Base-by-base conservation (phyloP, 2,797 vertebrate genomes). In the Sebastes itinus region DNA sequence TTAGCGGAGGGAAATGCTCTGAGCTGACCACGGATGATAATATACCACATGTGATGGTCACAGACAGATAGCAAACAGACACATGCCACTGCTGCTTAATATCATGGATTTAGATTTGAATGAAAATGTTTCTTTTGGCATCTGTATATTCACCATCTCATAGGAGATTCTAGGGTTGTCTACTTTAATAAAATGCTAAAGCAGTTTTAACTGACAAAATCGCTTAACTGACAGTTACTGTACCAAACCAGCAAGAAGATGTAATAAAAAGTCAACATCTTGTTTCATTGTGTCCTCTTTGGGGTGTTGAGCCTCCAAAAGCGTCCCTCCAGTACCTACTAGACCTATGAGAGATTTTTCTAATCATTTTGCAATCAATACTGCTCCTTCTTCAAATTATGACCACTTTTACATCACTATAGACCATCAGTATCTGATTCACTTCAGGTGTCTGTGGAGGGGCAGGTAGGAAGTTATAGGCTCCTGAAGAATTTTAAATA, bases 1-100 rank as follows among this genome's bases (percentile, higher is more conserved):
- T 83, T 76, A 67, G 80, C 4, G 55, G 68, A 77, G 46, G 66
- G 63, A 75, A 78, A 84, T 30, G 59, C 62, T 80, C 78, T 46
- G 32, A 76, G 66, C 58, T 77, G 72, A 80, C 49, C 42, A 18
- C 6, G 55, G 75, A 78, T 61, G 64, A 78, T 68, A 52, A 61
- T 3, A 64, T 5, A 72, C 13, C 64, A 81, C 63, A 76, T 35
- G 63, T 65, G 80, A 81, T 52, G 49, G 66, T 86, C 72, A 77
- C 62, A 73, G 58, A 25, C 18, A 81, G 56, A 79, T 20, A 55
- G 59, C 38, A 55, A 76, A 69, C 32, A 78, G 25, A 73, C 27
- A 64, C 38, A 52, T 38, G 71, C 13, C 66, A 6, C 4, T 22
- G 61, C 65, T 74, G 77, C 49, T 75, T 81, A 68, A 75, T 46